Percentiles rank a stretch among this genome's conserved stretches.
Evolutionary conservation across 1,140 invertebrate genomes (phyloP).

Genomic region (Zaprionus camerounensis): DNA sequence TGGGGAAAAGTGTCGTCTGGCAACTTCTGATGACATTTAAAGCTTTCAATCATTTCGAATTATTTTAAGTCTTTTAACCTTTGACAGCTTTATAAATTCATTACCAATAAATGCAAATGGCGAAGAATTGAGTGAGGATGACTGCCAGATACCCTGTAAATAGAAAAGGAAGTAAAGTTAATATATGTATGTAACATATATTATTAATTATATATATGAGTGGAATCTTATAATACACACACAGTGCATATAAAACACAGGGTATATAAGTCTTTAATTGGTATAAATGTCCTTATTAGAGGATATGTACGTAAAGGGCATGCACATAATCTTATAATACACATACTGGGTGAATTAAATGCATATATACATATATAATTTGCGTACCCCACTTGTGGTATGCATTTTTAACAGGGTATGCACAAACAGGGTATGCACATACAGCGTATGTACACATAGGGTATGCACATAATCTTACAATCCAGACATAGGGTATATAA

Average conservation of each 20-base stretch:
- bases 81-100: constrained; percentile 23
- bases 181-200: background rate
- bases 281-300: no score
- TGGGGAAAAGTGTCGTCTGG: background rate
- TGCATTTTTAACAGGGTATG: background rate
- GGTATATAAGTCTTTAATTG: no score
- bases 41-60: constrained; percentile 15
- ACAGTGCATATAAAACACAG: no score
- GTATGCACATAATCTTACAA: no score
- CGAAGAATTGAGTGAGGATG: background rate
- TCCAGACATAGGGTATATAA: background rate
- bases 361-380: background rate
- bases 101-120: constrained; percentile 7
- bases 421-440: no score
- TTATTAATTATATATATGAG: no score
- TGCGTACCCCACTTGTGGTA: no score
- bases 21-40: constrained; percentile 2
- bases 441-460: no score
- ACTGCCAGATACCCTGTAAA: background rate
- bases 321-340: no score
- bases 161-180: background rate
- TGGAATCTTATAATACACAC: no score
- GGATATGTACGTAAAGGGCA: no score
- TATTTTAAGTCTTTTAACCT: constrained; percentile 11
- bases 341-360: background rate